Conservation (phyloP, 2,113 vertebrate species). For the Leucoraja erinaceus region DNA sequence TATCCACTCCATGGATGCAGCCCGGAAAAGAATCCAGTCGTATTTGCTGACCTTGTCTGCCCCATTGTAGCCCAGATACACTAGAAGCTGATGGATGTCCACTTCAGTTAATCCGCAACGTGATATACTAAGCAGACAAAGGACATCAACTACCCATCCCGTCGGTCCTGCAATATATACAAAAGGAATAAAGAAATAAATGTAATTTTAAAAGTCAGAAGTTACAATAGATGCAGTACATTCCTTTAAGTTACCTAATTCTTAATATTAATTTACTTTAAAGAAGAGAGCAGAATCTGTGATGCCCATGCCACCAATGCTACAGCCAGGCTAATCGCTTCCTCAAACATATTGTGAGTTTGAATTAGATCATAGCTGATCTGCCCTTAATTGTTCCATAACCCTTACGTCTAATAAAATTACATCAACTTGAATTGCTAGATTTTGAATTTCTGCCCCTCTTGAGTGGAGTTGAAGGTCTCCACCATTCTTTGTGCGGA, state of each 20-base stretch:
- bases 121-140: conserved; percentile 42
- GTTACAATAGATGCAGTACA: not conserved
- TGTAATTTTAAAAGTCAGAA: not conserved
- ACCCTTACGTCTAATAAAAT: not conserved
- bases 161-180: conserved; percentile 40
- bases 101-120: conserved; percentile 41
- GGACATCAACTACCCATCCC: conserved; percentile 47
- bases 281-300: not conserved
- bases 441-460: not conserved
- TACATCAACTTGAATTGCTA: not conserved
- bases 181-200: not conserved
- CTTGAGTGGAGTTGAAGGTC: not conserved
- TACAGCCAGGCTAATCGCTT: not conserved
- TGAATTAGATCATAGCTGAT: not conserved
- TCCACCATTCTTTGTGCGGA: not conserved
- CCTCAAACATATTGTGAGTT: not conserved
- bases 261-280: not conserved
- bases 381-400: not conserved
- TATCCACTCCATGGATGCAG: conserved; percentile 44
- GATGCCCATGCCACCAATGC: not conserved
- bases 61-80: conserved; percentile 42
- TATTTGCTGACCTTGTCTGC: conserved; percentile 30
- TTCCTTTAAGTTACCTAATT: not conserved
- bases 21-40: conserved; percentile 49
- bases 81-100: conserved; percentile 43